Conservation (phyloP, 1,140 invertebrate species). For the Brachionus manjavacas region DNA sequence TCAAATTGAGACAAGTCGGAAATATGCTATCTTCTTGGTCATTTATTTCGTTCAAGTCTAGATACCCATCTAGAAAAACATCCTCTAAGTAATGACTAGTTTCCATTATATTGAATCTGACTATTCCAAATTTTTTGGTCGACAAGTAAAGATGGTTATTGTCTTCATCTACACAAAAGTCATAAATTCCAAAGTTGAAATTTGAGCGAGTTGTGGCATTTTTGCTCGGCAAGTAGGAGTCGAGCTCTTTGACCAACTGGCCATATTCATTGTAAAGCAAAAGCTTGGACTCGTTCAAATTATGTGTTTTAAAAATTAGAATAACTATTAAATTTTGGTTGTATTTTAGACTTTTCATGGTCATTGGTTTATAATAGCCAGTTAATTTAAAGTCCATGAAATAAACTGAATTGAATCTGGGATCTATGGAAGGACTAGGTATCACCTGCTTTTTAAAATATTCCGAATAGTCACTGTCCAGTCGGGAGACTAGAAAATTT, state of each 20-base stretch:
- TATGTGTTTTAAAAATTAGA: not conserved
- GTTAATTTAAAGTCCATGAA: not conserved
- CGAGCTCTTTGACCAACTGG: constrained; percentile 28
- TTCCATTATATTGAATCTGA: constrained; percentile 3
- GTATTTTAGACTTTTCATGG: constrained; percentile 17
- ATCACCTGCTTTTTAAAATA: constrained; percentile 32
- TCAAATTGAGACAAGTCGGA: constrained; percentile 37
- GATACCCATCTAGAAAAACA: not conserved
- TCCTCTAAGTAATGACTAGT: not conserved
- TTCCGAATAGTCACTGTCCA: constrained; percentile 10
- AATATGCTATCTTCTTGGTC: not conserved
- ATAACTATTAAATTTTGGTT: constrained; percentile 41
- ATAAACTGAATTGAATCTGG: not conserved
- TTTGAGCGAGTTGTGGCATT: not conserved
- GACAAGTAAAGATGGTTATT: constrained; percentile 12
- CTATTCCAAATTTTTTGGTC: not conserved
- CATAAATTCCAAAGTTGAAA: constrained; percentile 15
- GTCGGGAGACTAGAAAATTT: not conserved
- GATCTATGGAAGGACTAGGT: not conserved
- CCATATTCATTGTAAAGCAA: constrained; percentile 27
- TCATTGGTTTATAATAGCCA: not conserved
- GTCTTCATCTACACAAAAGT: constrained; percentile 36
- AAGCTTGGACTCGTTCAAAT: not conserved
- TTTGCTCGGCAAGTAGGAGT: not conserved
- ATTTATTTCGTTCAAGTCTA: constrained; percentile 26